phyloP scores from a whole-genome alignment of 2,888 invertebrate genomes.

The Nasonia oneida region DNA sequence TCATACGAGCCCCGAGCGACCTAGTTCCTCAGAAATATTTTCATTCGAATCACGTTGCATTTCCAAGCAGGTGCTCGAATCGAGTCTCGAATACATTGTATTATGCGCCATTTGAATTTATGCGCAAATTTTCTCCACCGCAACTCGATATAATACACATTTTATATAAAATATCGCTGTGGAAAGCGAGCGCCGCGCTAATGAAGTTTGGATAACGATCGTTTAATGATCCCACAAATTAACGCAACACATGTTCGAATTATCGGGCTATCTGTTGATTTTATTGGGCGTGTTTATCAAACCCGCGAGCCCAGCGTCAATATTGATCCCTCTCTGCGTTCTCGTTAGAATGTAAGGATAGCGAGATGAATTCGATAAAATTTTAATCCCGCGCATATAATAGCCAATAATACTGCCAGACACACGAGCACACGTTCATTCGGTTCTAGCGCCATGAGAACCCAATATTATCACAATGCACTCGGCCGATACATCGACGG shows the following conservation, averaged over 20 bases:
- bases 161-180: not conserved
- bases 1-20: too few species aligned
- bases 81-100: too few species aligned
- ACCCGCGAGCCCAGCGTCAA: not conserved
- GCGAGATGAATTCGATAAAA: not conserved
- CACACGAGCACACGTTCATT: not conserved
- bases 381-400: not conserved
- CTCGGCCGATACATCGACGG: not conserved
- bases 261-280: not conserved
- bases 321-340: not conserved
- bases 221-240: not conserved
- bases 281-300: not conserved
- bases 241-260: not conserved
- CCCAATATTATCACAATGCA: slow-evolving; percentile 3
- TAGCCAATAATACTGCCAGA: not conserved
- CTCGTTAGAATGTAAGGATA: not conserved
- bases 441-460: not conserved
- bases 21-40: too few species aligned
- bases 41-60: too few species aligned
- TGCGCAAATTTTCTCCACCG: too few species aligned
- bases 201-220: not conserved
- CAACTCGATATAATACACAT: too few species aligned
- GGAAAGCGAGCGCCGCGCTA: not conserved
- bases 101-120: too few species aligned
- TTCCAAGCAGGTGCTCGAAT: too few species aligned